These are phyloP conservation scores for Zaprionus taronus DNA, from an alignment of 1,140 invertebrate species.

Conservation along the genomic window DNA sequence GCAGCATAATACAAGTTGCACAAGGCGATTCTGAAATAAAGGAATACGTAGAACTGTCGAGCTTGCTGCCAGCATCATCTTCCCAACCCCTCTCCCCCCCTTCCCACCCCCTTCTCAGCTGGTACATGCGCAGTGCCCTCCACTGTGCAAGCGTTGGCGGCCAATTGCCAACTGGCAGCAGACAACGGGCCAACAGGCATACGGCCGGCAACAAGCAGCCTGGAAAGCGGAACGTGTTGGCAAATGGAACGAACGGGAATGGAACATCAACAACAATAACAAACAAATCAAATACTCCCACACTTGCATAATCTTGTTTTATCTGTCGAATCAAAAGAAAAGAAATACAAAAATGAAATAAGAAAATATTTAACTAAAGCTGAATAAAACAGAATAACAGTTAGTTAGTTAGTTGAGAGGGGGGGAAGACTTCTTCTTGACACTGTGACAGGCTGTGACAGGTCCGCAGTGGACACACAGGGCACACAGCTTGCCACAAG, in stretches of 20 bases:
- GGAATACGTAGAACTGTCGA: background rate
- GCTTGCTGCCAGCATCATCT: background rate
- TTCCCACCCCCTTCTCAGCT: background rate
- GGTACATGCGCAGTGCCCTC: slow-evolving; percentile 18
- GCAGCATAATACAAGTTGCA: slow-evolving; percentile 5
- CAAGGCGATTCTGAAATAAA: background rate
- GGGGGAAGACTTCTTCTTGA: background rate
- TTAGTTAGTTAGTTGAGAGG: background rate
- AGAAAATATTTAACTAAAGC: slow-evolving; percentile 7
- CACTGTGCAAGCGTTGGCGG: slow-evolving; percentile 34
- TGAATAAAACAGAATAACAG: background rate
- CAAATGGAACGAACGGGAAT: slow-evolving; percentile 26
- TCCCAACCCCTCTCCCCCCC: background rate
- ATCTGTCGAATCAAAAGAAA: slow-evolving; percentile 27
- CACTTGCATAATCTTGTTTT: slow-evolving; percentile 64
- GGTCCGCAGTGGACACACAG: slow-evolving; percentile 1
- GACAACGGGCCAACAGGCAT: background rate
- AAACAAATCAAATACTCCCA: slow-evolving; percentile 49
- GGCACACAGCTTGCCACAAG: slow-evolving; percentile 25
- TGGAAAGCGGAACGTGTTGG: slow-evolving; percentile 58
- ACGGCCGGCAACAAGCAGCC: slow-evolving; percentile 1
- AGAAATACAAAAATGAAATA: background rate
- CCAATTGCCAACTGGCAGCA: slow-evolving; percentile 49
- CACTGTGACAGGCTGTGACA: slow-evolving; percentile 1
- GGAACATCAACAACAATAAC: slow-evolving; percentile 38